Evolutionary conservation across 2,888 invertebrate species (phyloP).

Genomic region (Aphidoletes aphidimyza): DNA sequence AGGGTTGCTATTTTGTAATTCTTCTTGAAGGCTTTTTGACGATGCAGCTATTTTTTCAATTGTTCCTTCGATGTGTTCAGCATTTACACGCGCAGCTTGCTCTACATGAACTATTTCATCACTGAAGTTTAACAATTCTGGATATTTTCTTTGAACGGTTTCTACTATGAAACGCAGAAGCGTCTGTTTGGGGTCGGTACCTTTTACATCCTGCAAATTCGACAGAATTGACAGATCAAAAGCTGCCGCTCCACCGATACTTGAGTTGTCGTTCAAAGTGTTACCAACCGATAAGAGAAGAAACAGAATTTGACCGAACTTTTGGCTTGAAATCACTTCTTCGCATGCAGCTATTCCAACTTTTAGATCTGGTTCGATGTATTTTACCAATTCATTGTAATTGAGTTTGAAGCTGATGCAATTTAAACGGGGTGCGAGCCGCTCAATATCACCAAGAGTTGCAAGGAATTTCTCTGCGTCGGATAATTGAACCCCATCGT

Average conservation of each 20-base stretch:
- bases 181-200: not conserved
- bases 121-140: not conserved
- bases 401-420: not conserved
- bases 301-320: not conserved
- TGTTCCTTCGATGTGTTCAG: not conserved
- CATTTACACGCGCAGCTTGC: not conserved
- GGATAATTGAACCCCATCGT: not conserved
- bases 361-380: not conserved
- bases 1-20: not conserved
- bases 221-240: not conserved
- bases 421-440: not conserved
- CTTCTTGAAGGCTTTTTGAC: not conserved
- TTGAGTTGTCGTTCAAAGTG: not conserved
- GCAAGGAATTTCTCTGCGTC: not conserved
- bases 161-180: not conserved
- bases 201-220: not conserved
- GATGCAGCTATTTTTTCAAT: not conserved
- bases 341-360: not conserved
- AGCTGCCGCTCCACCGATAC: not conserved
- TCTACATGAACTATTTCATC: not conserved
- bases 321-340: not conserved
- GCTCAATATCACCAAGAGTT: not conserved
- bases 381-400: not conserved
- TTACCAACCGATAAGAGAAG: not conserved
- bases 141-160: not conserved